Conservation (phyloP, 2,888 invertebrate genomes). For the Acanthosepion pharaonis region DNA sequence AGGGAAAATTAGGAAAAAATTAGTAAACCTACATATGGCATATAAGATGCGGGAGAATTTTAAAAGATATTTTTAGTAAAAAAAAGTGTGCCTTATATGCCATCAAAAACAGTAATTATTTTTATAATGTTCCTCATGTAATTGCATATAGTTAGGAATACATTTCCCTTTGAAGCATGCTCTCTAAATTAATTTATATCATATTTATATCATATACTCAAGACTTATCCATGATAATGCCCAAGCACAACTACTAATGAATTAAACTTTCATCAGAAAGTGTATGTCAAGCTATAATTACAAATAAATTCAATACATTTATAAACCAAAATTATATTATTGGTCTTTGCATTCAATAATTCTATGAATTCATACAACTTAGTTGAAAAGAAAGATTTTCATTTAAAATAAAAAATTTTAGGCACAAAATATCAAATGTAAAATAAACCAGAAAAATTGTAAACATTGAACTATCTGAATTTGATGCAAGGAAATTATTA, state of each 20-base stretch:
- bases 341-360: background rate
- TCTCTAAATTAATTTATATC: background rate
- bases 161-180: background rate
- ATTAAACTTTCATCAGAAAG: background rate
- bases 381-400: background rate
- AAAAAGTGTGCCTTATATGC: no score
- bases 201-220: background rate
- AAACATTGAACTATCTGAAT: background rate
- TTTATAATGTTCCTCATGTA: background rate
- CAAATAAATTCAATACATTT: background rate
- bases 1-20: no score
- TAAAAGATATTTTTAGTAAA: no score
- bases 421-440: background rate
- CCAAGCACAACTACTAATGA: background rate
- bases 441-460: background rate
- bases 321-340: background rate
- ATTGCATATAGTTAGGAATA: background rate
- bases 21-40: no score
- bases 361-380: background rate
- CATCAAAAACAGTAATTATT: background rate
- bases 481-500: background rate
- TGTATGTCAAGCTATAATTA: no score
- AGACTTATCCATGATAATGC: background rate
- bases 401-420: background rate
- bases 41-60: no score